phyloP scores from a whole-genome alignment of 1,140 invertebrate species.

The Ectropis grisescens region DNA sequence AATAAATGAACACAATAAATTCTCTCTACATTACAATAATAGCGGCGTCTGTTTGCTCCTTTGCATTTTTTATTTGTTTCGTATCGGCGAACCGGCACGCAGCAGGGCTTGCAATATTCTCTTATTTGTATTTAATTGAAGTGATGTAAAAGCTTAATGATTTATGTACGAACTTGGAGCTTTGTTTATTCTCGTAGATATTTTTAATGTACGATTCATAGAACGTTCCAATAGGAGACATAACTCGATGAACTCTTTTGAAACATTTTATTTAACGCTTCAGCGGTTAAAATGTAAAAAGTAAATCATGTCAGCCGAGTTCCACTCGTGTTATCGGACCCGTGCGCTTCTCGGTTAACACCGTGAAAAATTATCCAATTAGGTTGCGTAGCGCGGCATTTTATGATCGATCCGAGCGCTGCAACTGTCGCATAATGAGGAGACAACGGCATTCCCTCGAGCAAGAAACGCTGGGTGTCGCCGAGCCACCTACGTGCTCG shows the following conservation, averaged over 20 bases:
- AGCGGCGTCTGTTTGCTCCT: constrained; percentile 22
- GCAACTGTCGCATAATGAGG: constrained; percentile 43
- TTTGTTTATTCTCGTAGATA: too few species aligned
- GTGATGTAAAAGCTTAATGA: too few species aligned
- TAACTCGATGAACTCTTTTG: too few species aligned
- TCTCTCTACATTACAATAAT: constrained; percentile 26
- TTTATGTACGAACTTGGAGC: too few species aligned
- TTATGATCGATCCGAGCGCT: constrained; percentile 33
- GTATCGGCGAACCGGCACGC: too few species aligned
- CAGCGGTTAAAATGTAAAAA: not conserved
- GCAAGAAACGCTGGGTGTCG: constrained; percentile 46
- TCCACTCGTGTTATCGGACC: constrained; percentile 21
- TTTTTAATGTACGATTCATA: too few species aligned
- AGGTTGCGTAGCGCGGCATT: constrained; percentile 31
- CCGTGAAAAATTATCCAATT: constrained; percentile 51
- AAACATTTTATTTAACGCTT: not conserved
- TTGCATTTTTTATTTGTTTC: constrained; percentile 7
- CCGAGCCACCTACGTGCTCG: constrained; percentile 48
- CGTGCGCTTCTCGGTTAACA: constrained; percentile 25
- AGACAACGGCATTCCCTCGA: constrained; percentile 36
- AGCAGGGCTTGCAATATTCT: too few species aligned
- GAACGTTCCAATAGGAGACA: too few species aligned
- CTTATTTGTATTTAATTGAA: too few species aligned
- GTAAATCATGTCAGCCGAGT: not conserved
- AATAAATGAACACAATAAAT: constrained; percentile 57